Percentiles rank a stretch among this genome's conserved stretches.
Evolutionary conservation across 2,797 vertebrate genomes (phyloP).

Genomic region (Perdix hodgsoniae): DNA sequence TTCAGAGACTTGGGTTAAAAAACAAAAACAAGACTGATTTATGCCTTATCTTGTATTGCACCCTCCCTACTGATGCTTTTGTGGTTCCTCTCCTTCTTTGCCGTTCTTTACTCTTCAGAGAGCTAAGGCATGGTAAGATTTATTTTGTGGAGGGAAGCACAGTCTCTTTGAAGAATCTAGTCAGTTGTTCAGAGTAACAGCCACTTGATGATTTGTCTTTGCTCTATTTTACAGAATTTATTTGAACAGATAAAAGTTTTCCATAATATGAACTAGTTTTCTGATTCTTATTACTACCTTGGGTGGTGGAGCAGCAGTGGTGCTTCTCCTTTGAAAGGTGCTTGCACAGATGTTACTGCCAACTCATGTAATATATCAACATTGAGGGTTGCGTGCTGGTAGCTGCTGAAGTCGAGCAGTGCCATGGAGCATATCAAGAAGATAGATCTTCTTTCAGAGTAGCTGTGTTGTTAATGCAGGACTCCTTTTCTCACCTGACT

Average conservation of each 20-base stretch:
- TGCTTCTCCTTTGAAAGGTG: not conserved
- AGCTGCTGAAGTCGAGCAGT: not conserved
- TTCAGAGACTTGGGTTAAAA: not conserved
- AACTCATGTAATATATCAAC: not conserved
- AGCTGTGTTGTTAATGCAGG: not conserved
- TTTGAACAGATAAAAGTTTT: no score
- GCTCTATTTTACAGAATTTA: no score
- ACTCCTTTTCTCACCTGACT: not conserved
- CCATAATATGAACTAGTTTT: not conserved
- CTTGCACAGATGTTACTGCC: not conserved
- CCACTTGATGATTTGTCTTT: not conserved
- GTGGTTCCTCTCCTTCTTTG: not conserved
- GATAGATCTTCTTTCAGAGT: not conserved
- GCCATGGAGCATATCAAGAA: not conserved
- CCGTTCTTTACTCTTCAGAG: not conserved
- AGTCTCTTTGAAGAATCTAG: slow-evolving; percentile 15
- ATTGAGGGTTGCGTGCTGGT: not conserved
- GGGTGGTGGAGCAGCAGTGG: not conserved
- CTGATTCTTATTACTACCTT: not conserved
- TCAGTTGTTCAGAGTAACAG: not conserved
- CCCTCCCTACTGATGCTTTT: not conserved
- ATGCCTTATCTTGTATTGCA: not conserved
- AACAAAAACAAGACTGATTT: not conserved
- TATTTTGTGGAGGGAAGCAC: not conserved
- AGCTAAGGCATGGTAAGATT: not conserved